Conservation (phyloP, 1,140 invertebrate species). For the Epicauta chinensis region DNA sequence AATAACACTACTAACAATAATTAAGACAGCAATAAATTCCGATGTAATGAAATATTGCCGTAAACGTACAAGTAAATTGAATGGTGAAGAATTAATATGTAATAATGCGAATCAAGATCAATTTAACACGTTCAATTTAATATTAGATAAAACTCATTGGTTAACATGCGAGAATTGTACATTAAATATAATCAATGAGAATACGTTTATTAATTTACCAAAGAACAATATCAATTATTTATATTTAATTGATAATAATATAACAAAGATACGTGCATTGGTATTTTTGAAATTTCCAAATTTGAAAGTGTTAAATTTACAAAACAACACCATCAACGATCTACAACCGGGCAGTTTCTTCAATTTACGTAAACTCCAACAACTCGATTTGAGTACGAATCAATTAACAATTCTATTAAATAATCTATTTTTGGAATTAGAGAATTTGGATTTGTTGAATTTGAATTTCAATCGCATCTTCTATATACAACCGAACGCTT, state of each 20-base stretch:
- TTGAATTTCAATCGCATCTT: slow-evolving; percentile 32
- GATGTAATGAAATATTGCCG: slow-evolving; percentile 1
- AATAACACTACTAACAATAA: slow-evolving; percentile 3
- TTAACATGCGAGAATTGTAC: slow-evolving; percentile 33
- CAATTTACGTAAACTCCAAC: slow-evolving; percentile 26
- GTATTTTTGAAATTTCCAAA: slow-evolving; percentile 29
- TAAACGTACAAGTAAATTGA: neutral
- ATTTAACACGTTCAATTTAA: slow-evolving; percentile 27
- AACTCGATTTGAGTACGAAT: slow-evolving; percentile 35
- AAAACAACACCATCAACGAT: slow-evolving; percentile 28
- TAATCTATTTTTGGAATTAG: slow-evolving; percentile 31
- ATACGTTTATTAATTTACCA: slow-evolving; percentile 29
- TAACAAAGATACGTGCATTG: slow-evolving; percentile 23
- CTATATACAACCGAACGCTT: slow-evolving; percentile 32
- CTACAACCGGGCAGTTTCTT: slow-evolving; percentile 27
- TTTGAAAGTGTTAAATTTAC: slow-evolving; percentile 30
- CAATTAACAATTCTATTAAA: slow-evolving; percentile 27
- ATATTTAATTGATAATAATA: slow-evolving; percentile 21
- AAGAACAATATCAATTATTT: slow-evolving; percentile 34
- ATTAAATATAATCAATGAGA: slow-evolving; percentile 27
- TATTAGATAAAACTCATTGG: slow-evolving; percentile 31
- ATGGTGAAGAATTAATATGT: slow-evolving; percentile 24
- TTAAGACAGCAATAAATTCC: neutral
- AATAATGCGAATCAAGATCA: slow-evolving; percentile 24
- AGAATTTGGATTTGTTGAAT: slow-evolving; percentile 35